phyloP scores from a whole-genome alignment of 2,797 vertebrate species.

The Helicolenus hilgendorfi region DNA sequence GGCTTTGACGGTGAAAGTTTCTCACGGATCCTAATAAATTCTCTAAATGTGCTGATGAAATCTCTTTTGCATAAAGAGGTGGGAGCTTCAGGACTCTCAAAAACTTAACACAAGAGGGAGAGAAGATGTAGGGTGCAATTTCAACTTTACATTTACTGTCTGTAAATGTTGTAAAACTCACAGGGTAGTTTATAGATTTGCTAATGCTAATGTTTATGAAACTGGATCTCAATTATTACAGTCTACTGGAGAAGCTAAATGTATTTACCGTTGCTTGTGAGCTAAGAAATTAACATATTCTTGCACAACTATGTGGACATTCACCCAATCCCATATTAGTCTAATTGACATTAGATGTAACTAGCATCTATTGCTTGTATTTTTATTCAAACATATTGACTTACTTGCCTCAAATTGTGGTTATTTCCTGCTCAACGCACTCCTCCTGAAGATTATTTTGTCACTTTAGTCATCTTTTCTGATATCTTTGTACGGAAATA shows the following conservation, averaged over 20 bases:
- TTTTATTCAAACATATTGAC: background rate
- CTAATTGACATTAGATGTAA: background rate
- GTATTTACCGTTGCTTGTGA: background rate
- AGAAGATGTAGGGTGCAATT: slow-evolving; percentile 60
- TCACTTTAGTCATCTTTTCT: background rate
- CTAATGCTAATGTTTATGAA: slow-evolving; percentile 26
- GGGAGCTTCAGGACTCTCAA: slow-evolving; percentile 43
- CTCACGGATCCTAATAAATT: slow-evolving; percentile 74
- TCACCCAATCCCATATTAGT: background rate
- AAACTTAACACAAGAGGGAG: slow-evolving; percentile 43
- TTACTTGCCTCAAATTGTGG: background rate
- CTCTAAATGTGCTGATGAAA: slow-evolving; percentile 77
- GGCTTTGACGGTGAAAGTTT: slow-evolving; percentile 59
- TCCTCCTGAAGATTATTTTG: background rate
- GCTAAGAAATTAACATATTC: background rate
- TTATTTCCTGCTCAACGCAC: background rate
- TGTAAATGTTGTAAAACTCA: slow-evolving; percentile 37
- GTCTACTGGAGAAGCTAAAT: background rate
- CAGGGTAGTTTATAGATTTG: slow-evolving; percentile 22
- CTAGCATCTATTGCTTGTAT: background rate
- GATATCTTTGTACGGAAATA: background rate
- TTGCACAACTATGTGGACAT: background rate
- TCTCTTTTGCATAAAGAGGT: slow-evolving; percentile 65
- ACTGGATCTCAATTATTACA: slow-evolving; percentile 12
- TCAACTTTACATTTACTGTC: slow-evolving; percentile 37